phyloP scores from a whole-genome alignment of 2,113 vertebrate species.

The Ophthalmolycus amberensis region DNA sequence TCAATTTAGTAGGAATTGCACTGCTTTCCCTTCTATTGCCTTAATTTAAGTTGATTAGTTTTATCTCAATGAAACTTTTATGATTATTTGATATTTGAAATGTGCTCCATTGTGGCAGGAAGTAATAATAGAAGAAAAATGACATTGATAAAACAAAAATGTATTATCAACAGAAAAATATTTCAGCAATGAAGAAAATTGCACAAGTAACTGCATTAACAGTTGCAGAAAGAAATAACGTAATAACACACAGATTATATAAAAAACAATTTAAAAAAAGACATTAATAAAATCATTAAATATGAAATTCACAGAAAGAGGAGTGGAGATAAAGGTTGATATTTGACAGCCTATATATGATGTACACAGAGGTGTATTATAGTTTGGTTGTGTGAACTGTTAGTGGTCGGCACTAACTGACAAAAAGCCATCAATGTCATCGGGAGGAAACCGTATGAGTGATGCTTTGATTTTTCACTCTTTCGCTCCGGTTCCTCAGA shows the following conservation, averaged over 20 bases:
- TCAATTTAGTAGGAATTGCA: neutral
- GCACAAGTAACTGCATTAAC: neutral
- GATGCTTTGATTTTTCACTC: slow-evolving; percentile 46
- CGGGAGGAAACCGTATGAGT: neutral
- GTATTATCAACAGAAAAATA: neutral
- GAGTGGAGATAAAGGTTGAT: neutral
- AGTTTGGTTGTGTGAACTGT: slow-evolving; percentile 1
- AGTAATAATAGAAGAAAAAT: neutral
- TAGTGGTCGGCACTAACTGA: neutral
- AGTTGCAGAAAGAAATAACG: neutral
- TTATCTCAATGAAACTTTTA: neutral
- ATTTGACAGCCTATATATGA: neutral
- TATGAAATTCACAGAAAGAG: neutral
- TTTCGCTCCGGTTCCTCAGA: slow-evolving; percentile 29
- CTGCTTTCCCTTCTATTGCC: neutral
- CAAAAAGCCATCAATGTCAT: slow-evolving; percentile 22
- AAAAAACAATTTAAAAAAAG: neutral
- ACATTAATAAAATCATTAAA: neutral
- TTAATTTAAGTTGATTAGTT: neutral
- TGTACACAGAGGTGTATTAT: neutral
- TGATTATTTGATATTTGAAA: neutral
- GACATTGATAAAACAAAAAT: neutral
- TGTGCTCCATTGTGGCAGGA: neutral
- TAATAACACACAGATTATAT: neutral
- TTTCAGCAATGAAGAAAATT: neutral